A percentile compares a stretch with the other conserved stretches of the same genome.
Conservation (phyloP, 2,888 invertebrate species). For the Leistus spinibarbis region DNA sequence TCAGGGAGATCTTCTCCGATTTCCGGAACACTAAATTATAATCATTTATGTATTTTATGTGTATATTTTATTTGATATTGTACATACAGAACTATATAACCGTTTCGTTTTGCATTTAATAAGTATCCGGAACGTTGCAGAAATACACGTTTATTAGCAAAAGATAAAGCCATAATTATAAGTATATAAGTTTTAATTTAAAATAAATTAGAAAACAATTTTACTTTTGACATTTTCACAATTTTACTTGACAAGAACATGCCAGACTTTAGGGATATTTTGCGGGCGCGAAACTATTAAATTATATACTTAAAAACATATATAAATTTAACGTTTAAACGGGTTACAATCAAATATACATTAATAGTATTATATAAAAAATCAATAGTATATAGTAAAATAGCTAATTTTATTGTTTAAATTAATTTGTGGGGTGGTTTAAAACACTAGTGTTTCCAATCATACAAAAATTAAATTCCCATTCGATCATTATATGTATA, state of each 20-base stretch:
- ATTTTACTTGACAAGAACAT: conserved; percentile 15
- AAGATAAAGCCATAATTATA: conserved; percentile 55
- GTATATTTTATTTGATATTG: conserved; percentile 17
- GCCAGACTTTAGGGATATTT: conserved; percentile 18
- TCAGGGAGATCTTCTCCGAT: conserved; percentile 82
- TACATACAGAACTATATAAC: conserved; percentile 74
- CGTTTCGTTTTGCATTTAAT: conserved; percentile 59
- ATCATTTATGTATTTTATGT: conserved; percentile 19
- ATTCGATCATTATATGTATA: too few relatives aligned
- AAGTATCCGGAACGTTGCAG: conserved; percentile 48
- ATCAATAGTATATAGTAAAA: not conserved
- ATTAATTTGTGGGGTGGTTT: not conserved
- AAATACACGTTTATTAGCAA: conserved; percentile 52
- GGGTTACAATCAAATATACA: not conserved
- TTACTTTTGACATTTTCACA: conserved; percentile 24
- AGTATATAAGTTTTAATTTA: conserved; percentile 2
- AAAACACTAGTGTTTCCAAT: too few relatives aligned
- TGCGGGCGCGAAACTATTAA: not conserved
- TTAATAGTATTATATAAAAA: not conserved
- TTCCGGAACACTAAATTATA: conserved; percentile 71
- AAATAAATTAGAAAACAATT: conserved; percentile 18
- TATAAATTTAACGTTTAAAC: not conserved
- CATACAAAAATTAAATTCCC: too few relatives aligned
- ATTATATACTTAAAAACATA: not conserved
- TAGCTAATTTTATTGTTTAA: not conserved